Evolutionary conservation across 1,140 invertebrate genomes (phyloP).

Genomic region (Drosophila pandora): DNA sequence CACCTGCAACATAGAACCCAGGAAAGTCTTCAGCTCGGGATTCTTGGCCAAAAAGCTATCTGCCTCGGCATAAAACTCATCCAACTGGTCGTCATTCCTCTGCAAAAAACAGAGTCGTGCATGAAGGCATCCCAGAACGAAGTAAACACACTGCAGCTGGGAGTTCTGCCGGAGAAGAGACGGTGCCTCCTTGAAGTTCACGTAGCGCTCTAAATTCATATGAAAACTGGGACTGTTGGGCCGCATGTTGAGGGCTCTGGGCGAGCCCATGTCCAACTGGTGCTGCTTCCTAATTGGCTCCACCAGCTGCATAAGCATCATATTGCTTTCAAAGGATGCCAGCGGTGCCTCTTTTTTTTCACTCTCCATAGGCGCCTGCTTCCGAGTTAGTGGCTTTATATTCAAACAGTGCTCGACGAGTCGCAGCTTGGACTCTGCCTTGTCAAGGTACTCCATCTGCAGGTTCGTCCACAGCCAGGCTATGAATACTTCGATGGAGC

Average conservation of each 20-base stretch:
- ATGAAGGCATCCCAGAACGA: slow-evolving; percentile 62
- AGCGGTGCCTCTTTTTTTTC: neutral
- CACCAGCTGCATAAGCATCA: slow-evolving; percentile 52
- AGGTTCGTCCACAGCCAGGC: slow-evolving; percentile 71
- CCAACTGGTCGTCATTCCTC: slow-evolving; percentile 54
- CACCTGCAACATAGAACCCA: slow-evolving; percentile 45
- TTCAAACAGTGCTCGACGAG: slow-evolving; percentile 61
- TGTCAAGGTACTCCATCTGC: slow-evolving; percentile 72
- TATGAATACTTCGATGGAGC: slow-evolving; percentile 57
- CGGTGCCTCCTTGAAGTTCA: slow-evolving; percentile 8
- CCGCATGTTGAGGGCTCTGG: slow-evolving; percentile 1
- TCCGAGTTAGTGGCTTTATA: slow-evolving; percentile 33
- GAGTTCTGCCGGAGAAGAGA: slow-evolving; percentile 6
- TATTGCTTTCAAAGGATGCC: slow-evolving; percentile 37
- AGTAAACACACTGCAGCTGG: slow-evolving; percentile 56
- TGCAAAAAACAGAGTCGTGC: slow-evolving; percentile 65
- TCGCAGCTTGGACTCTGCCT: slow-evolving; percentile 58
- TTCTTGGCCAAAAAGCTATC: slow-evolving; percentile 43
- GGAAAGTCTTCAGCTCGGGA: neutral
- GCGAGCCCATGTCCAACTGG: slow-evolving; percentile 17
- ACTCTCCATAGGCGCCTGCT: neutral
- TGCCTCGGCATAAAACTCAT: slow-evolving; percentile 58
- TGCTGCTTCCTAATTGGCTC: slow-evolving; percentile 64
- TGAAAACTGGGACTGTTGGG: neutral
- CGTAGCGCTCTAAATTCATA: slow-evolving; percentile 35